Percentiles rank a stretch among this genome's conserved stretches.
These are phyloP conservation scores for Aporrectodea caliginosa DNA, from an alignment of 1,140 invertebrate genomes.

Conservation along the genomic window DNA sequence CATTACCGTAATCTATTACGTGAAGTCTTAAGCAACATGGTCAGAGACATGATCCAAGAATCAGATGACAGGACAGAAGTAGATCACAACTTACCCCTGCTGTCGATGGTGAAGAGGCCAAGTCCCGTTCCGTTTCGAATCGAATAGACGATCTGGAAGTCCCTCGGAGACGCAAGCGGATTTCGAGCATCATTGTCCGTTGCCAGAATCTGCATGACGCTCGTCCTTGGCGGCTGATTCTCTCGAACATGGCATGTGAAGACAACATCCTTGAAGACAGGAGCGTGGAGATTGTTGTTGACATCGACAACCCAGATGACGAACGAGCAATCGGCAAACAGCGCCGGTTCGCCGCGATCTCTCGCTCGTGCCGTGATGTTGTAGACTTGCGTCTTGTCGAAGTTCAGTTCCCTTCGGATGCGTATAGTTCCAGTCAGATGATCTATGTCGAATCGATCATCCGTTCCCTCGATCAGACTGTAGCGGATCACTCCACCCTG, in stretches of 20 bases:
- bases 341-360: conserved; percentile 62
- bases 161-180: conserved; percentile 61
- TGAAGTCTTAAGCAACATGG: too few relatives aligned
- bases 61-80: not conserved
- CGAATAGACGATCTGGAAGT: conserved; percentile 77
- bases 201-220: conserved; percentile 69
- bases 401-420: conserved; percentile 72
- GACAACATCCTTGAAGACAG: conserved; percentile 76
- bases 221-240: conserved; percentile 66
- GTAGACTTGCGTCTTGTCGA: conserved; percentile 79
- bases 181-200: conserved; percentile 64
- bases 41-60: too few relatives aligned
- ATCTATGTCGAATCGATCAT: conserved; percentile 71
- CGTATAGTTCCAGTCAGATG: conserved; percentile 75
- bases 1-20: too few relatives aligned
- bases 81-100: conserved; percentile 65
- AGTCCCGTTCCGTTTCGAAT: conserved; percentile 84
- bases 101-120: conserved; percentile 84
- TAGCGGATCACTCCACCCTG: conserved; percentile 70
- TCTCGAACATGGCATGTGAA: conserved; percentile 59
- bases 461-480: conserved; percentile 64
- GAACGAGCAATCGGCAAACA: conserved; percentile 50
- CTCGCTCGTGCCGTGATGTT: conserved; percentile 76
- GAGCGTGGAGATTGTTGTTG: conserved; percentile 81
- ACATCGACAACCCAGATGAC: conserved; percentile 84